A percentile compares a stretch with the other conserved stretches of the same genome.
Evolutionary conservation across 2,888 invertebrate species (phyloP).

Genomic region (Nysson spinosus): DNA sequence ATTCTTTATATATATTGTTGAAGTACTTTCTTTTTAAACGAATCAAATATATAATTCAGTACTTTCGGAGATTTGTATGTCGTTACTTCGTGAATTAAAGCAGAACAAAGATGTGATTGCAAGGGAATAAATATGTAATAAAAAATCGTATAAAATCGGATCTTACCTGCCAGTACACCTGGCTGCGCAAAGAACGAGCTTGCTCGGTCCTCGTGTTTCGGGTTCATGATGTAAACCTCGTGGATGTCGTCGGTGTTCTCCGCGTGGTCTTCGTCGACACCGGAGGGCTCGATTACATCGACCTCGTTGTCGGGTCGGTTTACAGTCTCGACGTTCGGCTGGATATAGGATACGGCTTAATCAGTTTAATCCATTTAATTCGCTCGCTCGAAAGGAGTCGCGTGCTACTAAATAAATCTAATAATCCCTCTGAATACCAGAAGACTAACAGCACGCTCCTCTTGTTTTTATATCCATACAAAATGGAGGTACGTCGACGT

Average conservation of each 20-base stretch:
- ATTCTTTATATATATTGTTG: no score
- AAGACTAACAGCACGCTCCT: no score
- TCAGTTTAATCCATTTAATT: conserved; percentile 50
- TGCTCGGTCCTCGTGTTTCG: conserved; percentile 89
- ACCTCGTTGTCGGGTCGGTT: conserved; percentile 70
- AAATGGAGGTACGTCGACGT: neutral
- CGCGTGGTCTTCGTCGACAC: conserved; percentile 68
- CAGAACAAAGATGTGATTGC: no score
- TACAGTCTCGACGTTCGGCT: conserved; percentile 67
- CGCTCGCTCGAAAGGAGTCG: conserved; percentile 2
- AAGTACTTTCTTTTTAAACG: no score
- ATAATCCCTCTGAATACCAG: conserved; percentile 28
- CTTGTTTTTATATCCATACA: no score
- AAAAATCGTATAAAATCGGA: neutral
- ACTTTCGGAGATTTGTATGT: no score
- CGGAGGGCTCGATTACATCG: conserved; percentile 65
- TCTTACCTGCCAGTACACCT: conserved; percentile 92
- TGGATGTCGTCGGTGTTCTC: conserved; percentile 77
- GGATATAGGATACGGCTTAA: conserved; percentile 43
- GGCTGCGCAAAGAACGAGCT: conserved; percentile 97
- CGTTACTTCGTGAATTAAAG: no score
- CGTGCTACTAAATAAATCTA: conserved; percentile 42
- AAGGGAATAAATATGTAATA: neutral
- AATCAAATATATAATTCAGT: no score
- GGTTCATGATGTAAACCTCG: conserved; percentile 89